phyloP scores from a whole-genome alignment of 2,888 invertebrate species.

The Eueremaeus valkanovi region DNA sequence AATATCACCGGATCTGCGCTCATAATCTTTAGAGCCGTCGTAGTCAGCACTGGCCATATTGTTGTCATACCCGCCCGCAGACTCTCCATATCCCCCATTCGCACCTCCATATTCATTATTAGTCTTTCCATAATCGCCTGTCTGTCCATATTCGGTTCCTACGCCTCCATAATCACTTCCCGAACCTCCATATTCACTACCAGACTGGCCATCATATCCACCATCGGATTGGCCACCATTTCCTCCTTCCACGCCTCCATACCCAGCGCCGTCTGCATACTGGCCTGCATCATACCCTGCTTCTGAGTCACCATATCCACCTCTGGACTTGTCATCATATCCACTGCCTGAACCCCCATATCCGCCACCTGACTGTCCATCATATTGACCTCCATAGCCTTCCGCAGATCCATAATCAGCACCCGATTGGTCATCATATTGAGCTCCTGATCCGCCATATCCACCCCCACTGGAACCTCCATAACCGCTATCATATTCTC shows the following conservation, averaged over 20 bases:
- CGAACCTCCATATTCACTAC: background rate
- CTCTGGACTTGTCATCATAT: background rate
- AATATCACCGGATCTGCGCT: too few species aligned
- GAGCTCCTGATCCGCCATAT: background rate
- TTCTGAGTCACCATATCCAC: conserved; percentile 60
- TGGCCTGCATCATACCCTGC: conserved; percentile 66
- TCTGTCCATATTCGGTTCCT: background rate
- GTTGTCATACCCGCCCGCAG: background rate
- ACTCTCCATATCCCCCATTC: background rate
- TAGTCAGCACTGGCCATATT: too few species aligned
- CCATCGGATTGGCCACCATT: background rate
- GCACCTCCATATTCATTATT: background rate
- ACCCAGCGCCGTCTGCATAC: conserved; percentile 82
- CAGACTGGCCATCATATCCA: background rate
- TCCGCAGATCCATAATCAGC: too few species aligned
- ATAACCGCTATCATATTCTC: background rate
- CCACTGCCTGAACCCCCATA: background rate
- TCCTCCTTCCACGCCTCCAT: conserved; percentile 52
- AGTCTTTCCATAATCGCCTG: background rate
- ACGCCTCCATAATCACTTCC: background rate
- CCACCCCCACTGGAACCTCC: background rate
- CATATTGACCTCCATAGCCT: too few species aligned
- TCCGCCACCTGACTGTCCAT: conserved; percentile 52
- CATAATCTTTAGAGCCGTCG: too few species aligned
- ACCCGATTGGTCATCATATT: too few species aligned